Base-by-base conservation (phyloP, 2,113 vertebrate genomes). In the Cynoglossus semilaevis region DNA sequence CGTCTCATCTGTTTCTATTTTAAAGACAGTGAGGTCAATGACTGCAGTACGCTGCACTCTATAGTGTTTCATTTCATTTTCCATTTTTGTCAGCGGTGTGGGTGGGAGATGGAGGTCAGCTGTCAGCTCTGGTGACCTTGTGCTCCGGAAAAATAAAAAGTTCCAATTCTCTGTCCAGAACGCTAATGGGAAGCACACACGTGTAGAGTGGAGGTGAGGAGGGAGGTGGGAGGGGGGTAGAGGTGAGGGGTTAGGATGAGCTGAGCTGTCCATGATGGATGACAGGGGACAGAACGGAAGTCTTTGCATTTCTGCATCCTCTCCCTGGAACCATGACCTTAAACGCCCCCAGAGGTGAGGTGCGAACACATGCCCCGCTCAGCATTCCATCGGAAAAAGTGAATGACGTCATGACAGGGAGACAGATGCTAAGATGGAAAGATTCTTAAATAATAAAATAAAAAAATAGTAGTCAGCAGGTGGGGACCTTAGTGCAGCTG, bases 151-250 rank as follows among this genome's bases (percentile, higher is more conserved):
- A 72, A 77, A 79, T 29, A 29, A 72, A 58, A 46, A 58, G 76
- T 82, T 83, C 75, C 79, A 72, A 76, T 76, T 41, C 56, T 37
- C 56, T 18, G 56, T 74, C 60, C 69, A 74, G 77, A 69, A 62
- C 43, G 1, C 63, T 84, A 79, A 83, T 81, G 76, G 85, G 79
- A 88, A 79, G 67, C 70, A 74, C 70, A 77, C 71, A 63, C 38
- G 16, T 60, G 58, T 43, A 29, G 41, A 50, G 54, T n/a, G 58
- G 42, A 58, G 54, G 35, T 37, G 42, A 58, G 51, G 35, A 22
- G 62, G 48, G 53, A 58, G 58, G 67, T 78, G 11, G 0, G 16
- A 0, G 17, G 29, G 45, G 37, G 48, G n/a, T n/a, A n/a, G n/a
- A n/a, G n/a, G n/a, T n/a, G n/a, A n/a, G n/a, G n/a, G n/a, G n/a